Base-by-base conservation (phyloP, 2,888 invertebrate species). In the Escarpia spicata region DNA sequence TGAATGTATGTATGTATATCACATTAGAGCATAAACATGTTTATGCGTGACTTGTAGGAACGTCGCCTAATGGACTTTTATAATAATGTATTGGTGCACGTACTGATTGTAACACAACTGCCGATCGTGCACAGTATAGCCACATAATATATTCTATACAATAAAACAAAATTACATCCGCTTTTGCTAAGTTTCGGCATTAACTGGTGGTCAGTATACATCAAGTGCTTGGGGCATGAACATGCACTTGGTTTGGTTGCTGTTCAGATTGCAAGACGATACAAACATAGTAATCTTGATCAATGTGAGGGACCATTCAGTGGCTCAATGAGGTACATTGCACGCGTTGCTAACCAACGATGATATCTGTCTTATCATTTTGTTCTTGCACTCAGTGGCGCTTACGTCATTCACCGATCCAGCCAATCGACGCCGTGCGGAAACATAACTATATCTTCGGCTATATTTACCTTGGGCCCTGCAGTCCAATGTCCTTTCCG, bases 401-500 rank as follows among this genome's bases (percentile, higher is more conserved):
- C 19, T 26, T 75, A 75, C 4, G 75, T 75, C 75, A 75, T 26
- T 75, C 75, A 75, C 26, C n/a, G 75, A 19, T 15, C 19, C 75
- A 75, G n/a, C 75, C 75, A 75, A 75, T 75, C 75, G 19, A 15
- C 3, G 26, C 6, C 75, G 45, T 4, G n/a, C 52, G 31, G 89
- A 37, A 75, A 43, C 60, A 92, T 60, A 31, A 37, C 90, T n/a
- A n/a, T n/a, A 19, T 92, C 43, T n/a, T 92, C 45, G 31, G 37
- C n/a, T 90, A 45, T 44, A 43, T 52, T 92, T 92, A 94, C 94
- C 94, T 93, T 3, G 93, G 93, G 43, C 94, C 94, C 37, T 91
- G 91, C 26, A 52, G 45, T 90, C 90, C 92, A 8, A 94, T 60
- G 58, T 93, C 92, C 31, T 91, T 43, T 31, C 90, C 92, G 90